Base-by-base conservation (phyloP, 2,113 vertebrate species). In the Microtus richardsoni region DNA sequence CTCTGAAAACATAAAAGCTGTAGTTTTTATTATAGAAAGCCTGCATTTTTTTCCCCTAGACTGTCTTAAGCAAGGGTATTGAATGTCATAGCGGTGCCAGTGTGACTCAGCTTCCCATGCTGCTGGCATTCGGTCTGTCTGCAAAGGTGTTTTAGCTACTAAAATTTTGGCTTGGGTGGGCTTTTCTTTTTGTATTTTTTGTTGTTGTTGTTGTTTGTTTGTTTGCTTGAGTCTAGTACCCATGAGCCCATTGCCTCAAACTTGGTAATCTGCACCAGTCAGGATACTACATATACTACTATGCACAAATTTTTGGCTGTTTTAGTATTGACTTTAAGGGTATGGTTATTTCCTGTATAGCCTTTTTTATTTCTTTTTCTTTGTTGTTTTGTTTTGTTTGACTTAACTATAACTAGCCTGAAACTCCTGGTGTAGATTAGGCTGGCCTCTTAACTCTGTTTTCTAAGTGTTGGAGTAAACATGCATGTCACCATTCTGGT, bases 11-110 rank as follows among this genome's bases (percentile, higher is more conserved):
- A 75, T 10, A n/a, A 60, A 82, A 30, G 19, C 24, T 73, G 36
- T 26, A 47, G 17, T 75, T 95, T 97, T 97, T 96, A 64, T 97
- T 96, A 52, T 49, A 54, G 98, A 90, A 97, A 96, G 13, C 52
- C 44, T 91, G 62, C 90, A 41, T 96, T 84, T 88, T 54, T 97
- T 86, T 84, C 47, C 0, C 95, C 54, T 87, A 71, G 75, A 39
- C 5, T 92, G 44, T 97, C 66, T n/a, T n/a, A n/a, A n/a, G n/a
- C 52, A 60, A 17, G 92, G 96, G 87, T 87, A 58, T 77, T 70
- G 36, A 2, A 64, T 95, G 79, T 92, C 96, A 68, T 85, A 95
- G 88, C 93, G 71, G 91, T 91, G 8, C 87, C 92, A 52, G 66
- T 85, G 96, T 93, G 62, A 22, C 93, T 95, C 60, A 84, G 52